Percentiles rank a stretch among this genome's conserved stretches.
These are phyloP conservation scores for Uropetala carovei DNA, from an alignment of 2,888 invertebrate genomes.

Conservation along the genomic window DNA sequence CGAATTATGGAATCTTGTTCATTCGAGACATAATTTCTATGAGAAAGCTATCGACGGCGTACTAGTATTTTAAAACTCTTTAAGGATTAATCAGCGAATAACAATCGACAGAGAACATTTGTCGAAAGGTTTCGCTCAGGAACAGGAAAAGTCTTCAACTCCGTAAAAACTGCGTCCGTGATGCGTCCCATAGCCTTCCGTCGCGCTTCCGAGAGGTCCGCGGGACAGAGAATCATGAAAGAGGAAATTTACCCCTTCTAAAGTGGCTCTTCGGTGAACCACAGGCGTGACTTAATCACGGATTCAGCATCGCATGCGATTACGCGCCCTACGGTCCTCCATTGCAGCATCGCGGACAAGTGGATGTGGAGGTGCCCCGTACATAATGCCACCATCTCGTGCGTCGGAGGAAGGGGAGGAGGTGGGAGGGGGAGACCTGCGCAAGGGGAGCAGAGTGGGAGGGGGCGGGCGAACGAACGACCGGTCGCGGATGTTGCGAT, in stretches of 20 bases:
- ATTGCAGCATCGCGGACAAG: background rate
- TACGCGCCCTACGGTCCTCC: background rate
- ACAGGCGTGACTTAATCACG: background rate
- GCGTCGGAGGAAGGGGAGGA: background rate
- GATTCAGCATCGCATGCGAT: background rate
- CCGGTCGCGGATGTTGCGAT: no score
- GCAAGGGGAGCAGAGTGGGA: background rate
- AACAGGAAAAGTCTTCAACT: no score
- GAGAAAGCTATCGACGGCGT: no score
- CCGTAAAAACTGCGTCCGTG: no score
- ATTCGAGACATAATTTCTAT: no score
- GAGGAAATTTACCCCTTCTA: background rate
- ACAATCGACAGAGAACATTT: no score
- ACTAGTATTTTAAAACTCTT: no score
- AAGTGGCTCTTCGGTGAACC: background rate
- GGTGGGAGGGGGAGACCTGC: background rate
- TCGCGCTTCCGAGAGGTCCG: background rate
- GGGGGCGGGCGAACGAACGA: background rate
- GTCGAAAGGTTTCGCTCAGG: no score
- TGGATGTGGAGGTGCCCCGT: background rate
- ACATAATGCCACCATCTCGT: background rate
- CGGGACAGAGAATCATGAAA: background rate
- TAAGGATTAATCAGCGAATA: no score
- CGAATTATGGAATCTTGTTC: no score
- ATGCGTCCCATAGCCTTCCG: background rate